Evolutionary conservation across 37 sponge, comb jelly and placozoan genomes (phyloP).

Genomic region (Amphimedon queenslandica): DNA sequence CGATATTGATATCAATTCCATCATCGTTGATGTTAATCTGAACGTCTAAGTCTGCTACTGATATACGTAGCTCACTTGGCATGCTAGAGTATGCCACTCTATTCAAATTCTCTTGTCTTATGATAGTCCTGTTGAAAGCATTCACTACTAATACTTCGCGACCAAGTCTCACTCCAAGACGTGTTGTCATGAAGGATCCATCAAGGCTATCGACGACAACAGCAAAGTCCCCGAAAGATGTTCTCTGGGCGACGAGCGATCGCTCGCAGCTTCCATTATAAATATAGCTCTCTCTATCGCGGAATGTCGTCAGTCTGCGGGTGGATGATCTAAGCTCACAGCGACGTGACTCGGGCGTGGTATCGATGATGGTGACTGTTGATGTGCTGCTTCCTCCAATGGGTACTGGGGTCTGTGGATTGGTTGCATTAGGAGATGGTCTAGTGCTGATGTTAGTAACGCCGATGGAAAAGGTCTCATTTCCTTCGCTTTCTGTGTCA

Average conservation of each 20-base stretch:
- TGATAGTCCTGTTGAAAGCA: neutral
- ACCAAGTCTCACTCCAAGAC: constrained; percentile 1
- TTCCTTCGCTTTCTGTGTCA: neutral
- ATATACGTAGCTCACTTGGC: neutral
- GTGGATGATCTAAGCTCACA: neutral
- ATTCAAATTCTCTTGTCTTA: neutral
- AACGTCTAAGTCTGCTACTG: neutral
- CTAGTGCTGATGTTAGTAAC: neutral
- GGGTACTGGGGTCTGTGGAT: neutral
- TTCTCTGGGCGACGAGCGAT: neutral
- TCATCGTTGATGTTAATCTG: neutral
- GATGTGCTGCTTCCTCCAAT: neutral
- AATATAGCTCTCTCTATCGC: neutral
- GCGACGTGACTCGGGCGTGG: neutral
- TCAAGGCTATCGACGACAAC: neutral
- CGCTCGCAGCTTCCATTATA: neutral
- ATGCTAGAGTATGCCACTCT: neutral
- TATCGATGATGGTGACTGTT: neutral
- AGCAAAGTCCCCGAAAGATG: neutral
- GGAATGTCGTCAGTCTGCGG: neutral
- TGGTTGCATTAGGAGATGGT: neutral
- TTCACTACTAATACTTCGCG: neutral
- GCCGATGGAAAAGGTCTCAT: neutral
- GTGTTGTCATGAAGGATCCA: neutral
- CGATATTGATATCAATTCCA: neutral